Evolutionary conservation across 2,888 invertebrate genomes (phyloP).

Genomic region (Exocentrus adspersus): DNA sequence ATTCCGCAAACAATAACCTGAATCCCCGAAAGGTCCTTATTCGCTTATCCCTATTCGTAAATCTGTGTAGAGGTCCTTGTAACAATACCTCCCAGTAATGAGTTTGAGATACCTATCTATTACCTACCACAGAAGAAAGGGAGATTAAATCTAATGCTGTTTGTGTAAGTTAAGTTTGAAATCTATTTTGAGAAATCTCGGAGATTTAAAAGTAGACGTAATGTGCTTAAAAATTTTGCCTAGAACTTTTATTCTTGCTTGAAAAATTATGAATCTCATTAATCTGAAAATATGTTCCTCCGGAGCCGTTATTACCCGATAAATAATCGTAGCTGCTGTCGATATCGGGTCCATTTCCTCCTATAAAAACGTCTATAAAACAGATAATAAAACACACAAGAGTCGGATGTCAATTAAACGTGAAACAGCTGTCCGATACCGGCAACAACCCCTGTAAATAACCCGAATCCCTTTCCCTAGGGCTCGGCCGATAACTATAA

Average conservation of each 20-base stretch:
- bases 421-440: constrained; percentile 52
- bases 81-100: constrained; percentile 11
- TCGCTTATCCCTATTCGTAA: constrained; percentile 5
- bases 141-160: constrained; percentile 15
- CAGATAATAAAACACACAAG: constrained; percentile 48
- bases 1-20: too few species aligned
- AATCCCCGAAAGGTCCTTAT: neutral
- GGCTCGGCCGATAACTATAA: constrained; percentile 56
- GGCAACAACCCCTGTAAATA: constrained; percentile 49
- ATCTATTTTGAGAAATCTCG: constrained; percentile 19
- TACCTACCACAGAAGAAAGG: constrained; percentile 16
- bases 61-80: neutral
- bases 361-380: constrained; percentile 27
- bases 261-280: neutral
- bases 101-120: constrained; percentile 9
- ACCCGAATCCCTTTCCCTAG: constrained; percentile 48
- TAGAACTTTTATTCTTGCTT: too few species aligned
- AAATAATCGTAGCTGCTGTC: neutral
- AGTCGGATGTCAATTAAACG: constrained; percentile 55
- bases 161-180: constrained; percentile 1
- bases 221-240: neutral
- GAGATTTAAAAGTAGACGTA: constrained; percentile 21
- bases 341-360: neutral
- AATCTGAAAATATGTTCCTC: neutral
- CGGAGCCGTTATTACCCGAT: neutral